phyloP scores from a whole-genome alignment of 1,140 invertebrate genomes.

The Platyscapa corneri region DNA sequence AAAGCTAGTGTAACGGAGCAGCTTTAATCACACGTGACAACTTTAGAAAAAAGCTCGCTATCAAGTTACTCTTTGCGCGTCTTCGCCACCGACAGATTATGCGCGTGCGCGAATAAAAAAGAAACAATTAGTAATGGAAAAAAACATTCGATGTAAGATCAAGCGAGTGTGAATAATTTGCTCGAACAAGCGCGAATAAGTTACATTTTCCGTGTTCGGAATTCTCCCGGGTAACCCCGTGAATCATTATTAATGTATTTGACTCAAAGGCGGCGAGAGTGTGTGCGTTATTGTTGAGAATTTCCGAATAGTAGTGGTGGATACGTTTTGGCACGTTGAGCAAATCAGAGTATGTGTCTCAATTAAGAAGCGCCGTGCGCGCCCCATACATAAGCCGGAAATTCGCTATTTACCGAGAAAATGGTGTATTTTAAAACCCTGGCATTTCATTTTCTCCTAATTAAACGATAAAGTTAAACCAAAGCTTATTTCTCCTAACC shows the following conservation, averaged over 20 bases:
- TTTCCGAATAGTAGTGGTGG: conserved; percentile 1
- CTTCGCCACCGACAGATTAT: too few relatives aligned
- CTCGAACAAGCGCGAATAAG: background rate
- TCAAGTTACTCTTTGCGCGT: too few relatives aligned
- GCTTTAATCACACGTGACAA: background rate
- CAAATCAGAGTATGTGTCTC: conserved; percentile 30
- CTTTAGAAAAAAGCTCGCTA: background rate
- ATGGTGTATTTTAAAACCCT: background rate
- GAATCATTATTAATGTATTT: conserved; percentile 35
- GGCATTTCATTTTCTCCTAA: background rate
- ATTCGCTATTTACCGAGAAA: conserved; percentile 2
- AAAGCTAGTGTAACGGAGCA: background rate
- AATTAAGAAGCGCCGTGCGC: conserved; percentile 14
- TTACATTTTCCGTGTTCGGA: conserved; percentile 1
- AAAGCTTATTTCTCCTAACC: background rate
- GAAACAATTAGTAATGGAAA: background rate
- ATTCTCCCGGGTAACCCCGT: background rate
- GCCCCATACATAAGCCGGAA: background rate
- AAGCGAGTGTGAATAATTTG: background rate
- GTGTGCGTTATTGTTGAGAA: conserved; percentile 23
- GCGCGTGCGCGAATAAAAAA: too few relatives aligned
- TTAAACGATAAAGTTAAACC: background rate
- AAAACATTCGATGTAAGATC: background rate
- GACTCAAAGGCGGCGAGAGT: background rate
- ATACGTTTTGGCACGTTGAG: conserved; percentile 10